These are phyloP conservation scores for Echinometra lucunter DNA, from an alignment of 53 echinoderm and acorn worm species.

Conservation along the genomic window DNA sequence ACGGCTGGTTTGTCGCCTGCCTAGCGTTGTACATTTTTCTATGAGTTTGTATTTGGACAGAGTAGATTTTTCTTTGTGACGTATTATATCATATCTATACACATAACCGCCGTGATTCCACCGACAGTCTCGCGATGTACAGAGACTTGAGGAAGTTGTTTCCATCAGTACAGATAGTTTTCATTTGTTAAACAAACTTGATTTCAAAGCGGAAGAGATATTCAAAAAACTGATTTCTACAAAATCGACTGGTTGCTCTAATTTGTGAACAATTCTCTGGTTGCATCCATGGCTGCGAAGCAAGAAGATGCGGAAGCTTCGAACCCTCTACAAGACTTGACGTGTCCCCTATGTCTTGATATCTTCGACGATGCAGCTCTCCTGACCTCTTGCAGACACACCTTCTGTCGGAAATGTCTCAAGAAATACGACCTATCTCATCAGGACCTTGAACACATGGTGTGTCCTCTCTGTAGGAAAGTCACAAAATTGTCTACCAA, in stretches of 20 bases:
- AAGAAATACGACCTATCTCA: slow-evolving; percentile 10
- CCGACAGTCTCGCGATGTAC: too few relatives aligned
- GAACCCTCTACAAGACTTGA: neutral
- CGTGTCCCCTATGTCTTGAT: slow-evolving; percentile 5
- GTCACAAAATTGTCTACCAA: neutral
- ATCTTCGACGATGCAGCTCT: slow-evolving; percentile 1
- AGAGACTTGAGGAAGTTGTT: too few relatives aligned
- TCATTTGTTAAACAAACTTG: too few relatives aligned
- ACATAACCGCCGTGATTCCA: too few relatives aligned
- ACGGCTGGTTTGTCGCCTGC: too few relatives aligned
- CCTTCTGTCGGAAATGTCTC: slow-evolving; percentile 41
- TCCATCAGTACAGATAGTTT: too few relatives aligned
- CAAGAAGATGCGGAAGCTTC: neutral
- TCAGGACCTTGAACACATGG: neutral
- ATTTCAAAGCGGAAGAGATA: too few relatives aligned
- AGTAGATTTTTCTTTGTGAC: too few relatives aligned
- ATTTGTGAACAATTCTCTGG: neutral
- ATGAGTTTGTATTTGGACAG: too few relatives aligned
- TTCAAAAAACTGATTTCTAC: too few relatives aligned
- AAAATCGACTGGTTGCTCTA: neutral
- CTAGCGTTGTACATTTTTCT: too few relatives aligned
- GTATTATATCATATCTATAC: too few relatives aligned
- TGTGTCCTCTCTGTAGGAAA: slow-evolving; percentile 12
- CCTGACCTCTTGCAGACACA: neutral
- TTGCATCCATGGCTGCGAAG: neutral